phyloP scores from a whole-genome alignment of 2,113 vertebrate genomes.

The Lethenteron reissneri region DNA sequence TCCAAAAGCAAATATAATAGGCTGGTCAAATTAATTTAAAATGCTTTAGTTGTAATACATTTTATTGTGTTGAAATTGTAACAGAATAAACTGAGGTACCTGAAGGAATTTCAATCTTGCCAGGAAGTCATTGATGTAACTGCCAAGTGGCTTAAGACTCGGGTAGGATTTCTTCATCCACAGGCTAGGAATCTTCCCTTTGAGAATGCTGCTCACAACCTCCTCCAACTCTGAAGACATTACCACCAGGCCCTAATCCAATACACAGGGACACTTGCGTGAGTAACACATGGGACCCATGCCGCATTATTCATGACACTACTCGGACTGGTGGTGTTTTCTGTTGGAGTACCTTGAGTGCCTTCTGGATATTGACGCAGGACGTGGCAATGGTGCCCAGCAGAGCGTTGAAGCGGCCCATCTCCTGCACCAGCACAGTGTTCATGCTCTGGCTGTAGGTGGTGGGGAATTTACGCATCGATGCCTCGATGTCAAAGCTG shows the following conservation, averaged over 20 bases:
- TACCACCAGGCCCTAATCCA: slow-evolving; percentile 37
- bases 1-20: background rate
- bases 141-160: slow-evolving; percentile 56
- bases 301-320: too few species aligned
- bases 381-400: slow-evolving; percentile 37
- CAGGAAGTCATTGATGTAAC: slow-evolving; percentile 52
- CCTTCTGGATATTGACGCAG: slow-evolving; percentile 49
- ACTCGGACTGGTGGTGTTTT: too few species aligned
- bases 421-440: slow-evolving; percentile 61
- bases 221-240: slow-evolving; percentile 58
- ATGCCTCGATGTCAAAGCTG: slow-evolving; percentile 40
- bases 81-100: slow-evolving; percentile 16
- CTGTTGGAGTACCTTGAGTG: slow-evolving; percentile 34
- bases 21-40: background rate
- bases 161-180: slow-evolving; percentile 68
- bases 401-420: slow-evolving; percentile 63
- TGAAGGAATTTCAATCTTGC: slow-evolving; percentile 42
- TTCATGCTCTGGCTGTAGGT: slow-evolving; percentile 68
- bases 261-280: background rate
- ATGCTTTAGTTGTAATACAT: background rate
- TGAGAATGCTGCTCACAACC: slow-evolving; percentile 50
- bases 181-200: slow-evolving; percentile 39
- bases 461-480: slow-evolving; percentile 43
- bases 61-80: slow-evolving; percentile 2
- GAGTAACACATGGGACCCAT: too few species aligned